A percentile compares a stretch with the other conserved stretches of the same genome.
phyloP scores from a whole-genome alignment of 2,888 invertebrate species.

The Melinopterus prodromus region DNA sequence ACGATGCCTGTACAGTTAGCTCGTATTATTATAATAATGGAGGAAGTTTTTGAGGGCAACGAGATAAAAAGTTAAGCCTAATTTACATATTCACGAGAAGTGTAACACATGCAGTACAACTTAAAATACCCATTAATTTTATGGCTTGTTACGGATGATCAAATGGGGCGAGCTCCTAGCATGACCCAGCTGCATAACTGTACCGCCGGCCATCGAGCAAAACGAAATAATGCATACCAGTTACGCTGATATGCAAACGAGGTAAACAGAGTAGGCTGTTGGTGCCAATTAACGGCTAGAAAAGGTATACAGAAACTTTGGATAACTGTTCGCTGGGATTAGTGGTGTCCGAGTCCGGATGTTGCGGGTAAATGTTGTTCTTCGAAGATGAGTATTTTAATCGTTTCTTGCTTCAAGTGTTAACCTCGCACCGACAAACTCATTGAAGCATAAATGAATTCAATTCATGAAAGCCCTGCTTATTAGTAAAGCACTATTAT shows the following conservation, averaged over 20 bases:
- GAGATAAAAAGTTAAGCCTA: background rate
- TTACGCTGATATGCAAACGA: conserved; percentile 4
- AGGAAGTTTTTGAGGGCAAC: too few relatives aligned
- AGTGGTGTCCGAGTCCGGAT: background rate
- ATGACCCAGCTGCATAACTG: background rate
- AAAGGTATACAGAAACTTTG: conserved; percentile 4
- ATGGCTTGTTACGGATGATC: background rate
- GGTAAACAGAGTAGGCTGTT: background rate
- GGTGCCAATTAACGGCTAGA: background rate
- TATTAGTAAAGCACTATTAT: too few relatives aligned
- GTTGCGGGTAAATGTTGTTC: background rate
- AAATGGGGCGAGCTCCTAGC: background rate
- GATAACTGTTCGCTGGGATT: background rate
- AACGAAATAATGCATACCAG: background rate
- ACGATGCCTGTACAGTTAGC: background rate
- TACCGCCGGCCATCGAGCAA: background rate
- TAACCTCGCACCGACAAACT: too few relatives aligned
- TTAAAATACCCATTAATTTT: background rate
- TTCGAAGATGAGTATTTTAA: background rate
- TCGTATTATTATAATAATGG: background rate
- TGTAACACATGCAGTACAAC: background rate
- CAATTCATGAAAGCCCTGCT: too few relatives aligned
- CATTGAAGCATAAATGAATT: too few relatives aligned
- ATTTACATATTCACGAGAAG: background rate
- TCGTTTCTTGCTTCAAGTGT: too few relatives aligned